Conservation (phyloP, 2,113 vertebrate species). For the Cygnus buccinator region DNA sequence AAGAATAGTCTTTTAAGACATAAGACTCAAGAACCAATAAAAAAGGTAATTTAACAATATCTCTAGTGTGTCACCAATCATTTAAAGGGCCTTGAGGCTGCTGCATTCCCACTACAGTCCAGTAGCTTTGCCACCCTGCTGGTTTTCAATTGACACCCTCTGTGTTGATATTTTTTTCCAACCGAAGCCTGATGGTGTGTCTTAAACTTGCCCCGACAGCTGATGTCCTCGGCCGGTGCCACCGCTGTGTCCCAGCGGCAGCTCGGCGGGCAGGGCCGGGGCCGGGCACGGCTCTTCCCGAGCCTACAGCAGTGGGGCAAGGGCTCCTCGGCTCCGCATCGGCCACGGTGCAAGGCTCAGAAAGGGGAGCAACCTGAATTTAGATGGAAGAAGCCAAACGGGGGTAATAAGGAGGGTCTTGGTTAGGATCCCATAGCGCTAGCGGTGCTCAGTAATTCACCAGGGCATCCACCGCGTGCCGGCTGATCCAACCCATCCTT, state of each 20-base stretch:
- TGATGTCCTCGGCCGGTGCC: background rate
- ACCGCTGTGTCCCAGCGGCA: background rate
- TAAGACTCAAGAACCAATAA: constrained; percentile 77
- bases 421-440: background rate
- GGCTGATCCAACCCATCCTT: background rate
- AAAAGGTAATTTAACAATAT: constrained; percentile 79
- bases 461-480: background rate
- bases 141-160: constrained; percentile 74
- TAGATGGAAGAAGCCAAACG: background rate
- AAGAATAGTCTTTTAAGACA: constrained; percentile 73
- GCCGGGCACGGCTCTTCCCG: background rate
- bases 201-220: constrained; percentile 11
- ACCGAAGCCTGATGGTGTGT: constrained; percentile 15
- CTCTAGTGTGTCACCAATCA: constrained; percentile 75
- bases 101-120: constrained; percentile 41
- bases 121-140: constrained; percentile 65
- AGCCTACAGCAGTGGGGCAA: background rate
- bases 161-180: constrained; percentile 19
- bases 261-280: background rate
- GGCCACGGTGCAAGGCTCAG: background rate
- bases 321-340: too few species aligned
- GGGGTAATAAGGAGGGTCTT: accelerated
- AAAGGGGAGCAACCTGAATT: background rate
- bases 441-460: background rate
- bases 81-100: constrained; percentile 73